Evolutionary conservation across 2,888 invertebrate genomes (phyloP), one percentile per base, ranked within the genome.

Genomic region (Plusia festucae): DNA sequence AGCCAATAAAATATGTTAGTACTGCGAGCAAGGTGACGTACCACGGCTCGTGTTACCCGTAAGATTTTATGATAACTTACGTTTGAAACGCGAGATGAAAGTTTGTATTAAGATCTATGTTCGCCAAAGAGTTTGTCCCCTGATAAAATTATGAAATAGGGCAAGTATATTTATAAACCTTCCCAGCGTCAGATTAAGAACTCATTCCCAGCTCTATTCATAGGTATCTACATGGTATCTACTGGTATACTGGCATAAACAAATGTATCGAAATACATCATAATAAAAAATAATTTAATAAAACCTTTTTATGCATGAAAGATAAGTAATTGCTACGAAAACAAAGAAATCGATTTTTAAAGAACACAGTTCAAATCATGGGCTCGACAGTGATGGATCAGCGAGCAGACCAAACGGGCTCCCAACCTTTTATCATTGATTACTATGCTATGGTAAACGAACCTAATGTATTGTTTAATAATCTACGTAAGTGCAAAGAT

Each of bases 1-100:
- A 69, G 64, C 64, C 34, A 70, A 81, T 79, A 79, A 81, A 79
- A 71, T 61, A 73, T 65, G 63, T 63, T 65, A 61, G 51, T 44
- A 34, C 67, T 52, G 18, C 34, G 53, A 61, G 64, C 58, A 63
- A 79, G 73, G 69, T 76, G 65, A 71, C 61, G 60, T 65, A 76
- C 66, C 69, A 65, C 60, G 65, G 58, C 53, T 69, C 49, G 58
- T 56, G 60, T 67, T 69, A 63, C 52, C 53, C 49, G 57, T 62
- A 40, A 65, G 27, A 80, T 65, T 73, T 66, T 79, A 55, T 40
- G 40, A 40, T 40, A 40, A 40, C 40, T 40, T 40, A 40, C 40
- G 40, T 40, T 40, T 40, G 40, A 40, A 40, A 40, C 40, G 40
- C 40, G 40, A 40, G 40, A 40, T n/a, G 40, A 40, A 40, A 40